phyloP scores from a whole-genome alignment of 2,113 vertebrate genomes.

The Globicephala melas region DNA sequence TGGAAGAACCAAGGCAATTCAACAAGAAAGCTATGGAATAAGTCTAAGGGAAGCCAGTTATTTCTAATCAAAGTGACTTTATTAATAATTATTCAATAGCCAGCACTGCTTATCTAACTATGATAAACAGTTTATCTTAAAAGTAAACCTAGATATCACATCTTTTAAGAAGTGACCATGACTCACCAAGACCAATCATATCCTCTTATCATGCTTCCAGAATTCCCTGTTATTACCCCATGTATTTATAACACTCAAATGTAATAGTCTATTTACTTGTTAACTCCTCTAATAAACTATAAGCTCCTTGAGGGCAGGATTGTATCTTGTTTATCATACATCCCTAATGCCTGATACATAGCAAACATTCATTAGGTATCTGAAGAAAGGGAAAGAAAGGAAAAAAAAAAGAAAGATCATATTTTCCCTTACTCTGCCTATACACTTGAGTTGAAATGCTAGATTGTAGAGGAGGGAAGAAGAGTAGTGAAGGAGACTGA shows the following conservation, averaged over 20 bases:
- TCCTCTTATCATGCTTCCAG: neutral
- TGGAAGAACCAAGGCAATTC: neutral
- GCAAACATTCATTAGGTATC: neutral
- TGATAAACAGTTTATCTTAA: neutral
- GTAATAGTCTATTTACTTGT: neutral
- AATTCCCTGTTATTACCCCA: neutral
- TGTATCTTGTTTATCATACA: neutral
- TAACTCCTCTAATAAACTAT: neutral
- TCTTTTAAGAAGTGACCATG: neutral
- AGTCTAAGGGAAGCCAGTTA: neutral
- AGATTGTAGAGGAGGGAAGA: neutral
- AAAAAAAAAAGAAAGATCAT: neutral
- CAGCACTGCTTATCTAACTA: neutral
- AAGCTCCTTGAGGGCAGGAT: neutral
- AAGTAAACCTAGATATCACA: neutral
- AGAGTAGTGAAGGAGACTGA: neutral
- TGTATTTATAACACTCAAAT: neutral
- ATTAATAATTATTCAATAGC: neutral
- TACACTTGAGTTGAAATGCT: neutral
- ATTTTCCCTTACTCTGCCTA: neutral
- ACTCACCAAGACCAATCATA: neutral
- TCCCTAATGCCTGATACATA: neutral
- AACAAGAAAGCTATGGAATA: neutral
- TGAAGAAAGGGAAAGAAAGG: neutral
- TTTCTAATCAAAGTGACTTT: neutral